Base-by-base conservation (phyloP, 2,888 invertebrate genomes). In the Euclidia mi region DNA sequence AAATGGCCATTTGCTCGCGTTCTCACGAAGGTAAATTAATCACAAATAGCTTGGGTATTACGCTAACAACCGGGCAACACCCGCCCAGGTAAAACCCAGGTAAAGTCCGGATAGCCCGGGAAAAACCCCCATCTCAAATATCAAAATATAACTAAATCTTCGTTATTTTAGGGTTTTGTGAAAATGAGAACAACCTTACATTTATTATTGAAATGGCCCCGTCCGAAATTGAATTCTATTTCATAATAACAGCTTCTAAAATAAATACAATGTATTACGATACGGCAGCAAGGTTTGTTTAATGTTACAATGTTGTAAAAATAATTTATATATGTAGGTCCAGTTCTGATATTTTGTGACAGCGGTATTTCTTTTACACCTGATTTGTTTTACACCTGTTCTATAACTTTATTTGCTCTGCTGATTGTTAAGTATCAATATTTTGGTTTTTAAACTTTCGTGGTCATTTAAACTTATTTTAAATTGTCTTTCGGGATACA, bases 21-120 rank as follows among this genome's bases (percentile, higher is more conserved):
- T 67, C 68, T 34, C 71, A 63, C 49, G 45, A 15, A 44, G 15
- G 52, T 51, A 51, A 66, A 71, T 56, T 59, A 66, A 59, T 49
- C 37, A 56, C 41, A 18, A 46, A 59, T 40, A 17, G 28, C 11
- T 12, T 34, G 40, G 44, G 31, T 47, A 37, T 40, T 48, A 48
- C 34, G 40, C 31, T 20, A 45, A 62, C 17, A 18, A 9, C 15
- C 2, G 14, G 4, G 25, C 7, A 25, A 49, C 25, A 9, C 0
- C 3, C 7, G 3, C 15, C 9, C 15, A 15, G 41, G 34, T 34
- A 41, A 20, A 20, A 20, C 20, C 20, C 20, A 3, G 20, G 20
- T 6, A 20, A 3, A 42, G 29, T 12, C 29, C 25, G 7, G n/a
- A 6, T n/a, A n/a, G 7, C 10, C 18, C 10, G 25, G 15, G 44